Conservation (phyloP, 2,113 vertebrate species). For the Chloroceryle aenea region DNA sequence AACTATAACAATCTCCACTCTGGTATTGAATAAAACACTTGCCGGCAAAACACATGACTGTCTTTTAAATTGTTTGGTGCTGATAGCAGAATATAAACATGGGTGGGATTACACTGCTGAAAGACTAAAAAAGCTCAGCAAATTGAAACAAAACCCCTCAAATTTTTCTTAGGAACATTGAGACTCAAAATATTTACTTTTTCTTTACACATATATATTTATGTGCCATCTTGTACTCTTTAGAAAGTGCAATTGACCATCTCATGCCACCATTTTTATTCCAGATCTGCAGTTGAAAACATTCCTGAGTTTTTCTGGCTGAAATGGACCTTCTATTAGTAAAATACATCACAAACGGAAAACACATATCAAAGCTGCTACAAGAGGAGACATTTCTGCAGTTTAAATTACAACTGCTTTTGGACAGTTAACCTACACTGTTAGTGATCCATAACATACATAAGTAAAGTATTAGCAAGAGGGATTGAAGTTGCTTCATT, state of each 20-base stretch:
- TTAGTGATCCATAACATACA: background rate
- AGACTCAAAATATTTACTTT: background rate
- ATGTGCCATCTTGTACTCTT: background rate
- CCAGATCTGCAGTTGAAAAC: background rate
- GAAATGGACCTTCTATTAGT: background rate
- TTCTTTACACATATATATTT: background rate
- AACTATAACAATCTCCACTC: background rate
- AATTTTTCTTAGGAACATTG: background rate
- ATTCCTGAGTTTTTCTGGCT: background rate
- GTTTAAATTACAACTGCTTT: background rate
- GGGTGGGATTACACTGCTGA: background rate
- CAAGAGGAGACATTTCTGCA: background rate
- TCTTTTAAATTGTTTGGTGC: background rate
- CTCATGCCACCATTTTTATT: background rate
- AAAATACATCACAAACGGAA: background rate
- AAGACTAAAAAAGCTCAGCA: background rate
- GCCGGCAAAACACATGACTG: background rate
- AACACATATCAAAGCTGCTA: background rate
- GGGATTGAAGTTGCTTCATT: background rate
- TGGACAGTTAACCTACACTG: background rate
- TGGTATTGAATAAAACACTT: background rate
- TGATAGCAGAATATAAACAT: background rate
- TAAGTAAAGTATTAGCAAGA: background rate
- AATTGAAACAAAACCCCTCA: background rate
- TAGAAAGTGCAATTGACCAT: background rate